Base-by-base conservation (phyloP, 2,113 vertebrate genomes). In the Pithys albifrons region DNA sequence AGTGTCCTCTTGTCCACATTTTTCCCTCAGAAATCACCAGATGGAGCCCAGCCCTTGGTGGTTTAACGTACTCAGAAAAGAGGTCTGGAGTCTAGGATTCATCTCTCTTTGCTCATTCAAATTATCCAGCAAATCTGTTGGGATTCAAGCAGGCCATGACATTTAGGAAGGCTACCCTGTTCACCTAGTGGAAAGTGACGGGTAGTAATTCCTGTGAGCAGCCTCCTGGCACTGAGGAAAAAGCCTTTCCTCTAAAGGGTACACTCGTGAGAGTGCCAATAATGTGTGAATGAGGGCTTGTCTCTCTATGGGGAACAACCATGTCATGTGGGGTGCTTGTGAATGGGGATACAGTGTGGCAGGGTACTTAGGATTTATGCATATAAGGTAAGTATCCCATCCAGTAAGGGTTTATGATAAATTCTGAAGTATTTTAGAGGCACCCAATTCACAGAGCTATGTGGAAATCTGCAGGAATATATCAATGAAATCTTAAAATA, bases 181-280 rank as follows among this genome's bases (percentile, higher is more conserved):
- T 41, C 49, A 8, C 11, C 25, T 15, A 5, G 6, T 2, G 11
- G 23, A 82, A 45, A 14, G 45, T 22, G 46, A 61, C 45, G 9
- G 13, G 52, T 8, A 20, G 4, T 9, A 22, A 19, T 55, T 51
- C 35, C 19, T 59, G 43, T 0, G 0, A 66, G 57, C 29, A 83
- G 35, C 39, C 18, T 64, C 31, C 23, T 65, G 59, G 61, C 17
- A 27, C 7, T 2, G 0, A 5, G 19, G 25, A 80, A 79, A 80
- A 79, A 88, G 2, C 7, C 19, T 58, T 64, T 46, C 19, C 27
- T 10, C 6, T 12, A 37, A n/a, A 10, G 9, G 77, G 4, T 5
- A 33, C 4, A 4, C 17, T 9, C 28, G 14, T 59, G 46, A 39
- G 28, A 39, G 18, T 23, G 59, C 45, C 65, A 37, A n/a, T 25